Conservation (phyloP, 1,140 invertebrate species). For the Pissodes strobi region DNA sequence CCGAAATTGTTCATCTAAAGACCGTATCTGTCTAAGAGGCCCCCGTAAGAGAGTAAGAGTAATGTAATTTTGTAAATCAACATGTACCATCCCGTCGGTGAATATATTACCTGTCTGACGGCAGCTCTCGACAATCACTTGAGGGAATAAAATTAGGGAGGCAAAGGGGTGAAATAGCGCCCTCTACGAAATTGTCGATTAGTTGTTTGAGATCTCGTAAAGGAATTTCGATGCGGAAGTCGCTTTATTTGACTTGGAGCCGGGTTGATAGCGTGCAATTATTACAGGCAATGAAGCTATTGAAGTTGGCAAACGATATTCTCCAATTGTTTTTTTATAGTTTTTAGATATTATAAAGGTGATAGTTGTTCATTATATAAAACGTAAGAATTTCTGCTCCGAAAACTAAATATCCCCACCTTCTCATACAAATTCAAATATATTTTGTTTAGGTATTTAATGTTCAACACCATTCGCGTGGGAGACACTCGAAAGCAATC, state of each 20-base stretch:
- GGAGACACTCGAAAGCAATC: too few species aligned
- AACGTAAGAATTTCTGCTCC: too few species aligned
- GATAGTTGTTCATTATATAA: too few species aligned
- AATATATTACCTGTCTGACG: slow-evolving; percentile 36
- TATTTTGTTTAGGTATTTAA: too few species aligned
- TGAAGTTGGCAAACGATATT: too few species aligned
- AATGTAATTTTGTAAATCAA: slow-evolving; percentile 37
- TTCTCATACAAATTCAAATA: too few species aligned
- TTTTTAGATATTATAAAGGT: too few species aligned
- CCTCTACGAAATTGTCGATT: slow-evolving; percentile 25
- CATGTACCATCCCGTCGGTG: slow-evolving; percentile 28
- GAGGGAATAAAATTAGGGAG: slow-evolving; percentile 29
- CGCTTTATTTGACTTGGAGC: neutral
- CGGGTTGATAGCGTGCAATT: slow-evolving; percentile 1
- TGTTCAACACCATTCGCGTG: too few species aligned
- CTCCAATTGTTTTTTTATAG: too few species aligned
- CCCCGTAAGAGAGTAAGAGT: slow-evolving; percentile 21
- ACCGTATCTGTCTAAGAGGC: slow-evolving; percentile 7
- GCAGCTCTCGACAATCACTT: slow-evolving; percentile 28
- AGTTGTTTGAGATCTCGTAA: slow-evolving; percentile 22
- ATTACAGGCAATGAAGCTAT: too few species aligned
- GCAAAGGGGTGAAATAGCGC: slow-evolving; percentile 14
- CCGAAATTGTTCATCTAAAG: neutral
- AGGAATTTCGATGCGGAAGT: slow-evolving; percentile 1
- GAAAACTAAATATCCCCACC: too few species aligned